These are phyloP conservation scores for Cydia fagiglandana DNA, from an alignment of 1,140 invertebrate species.

Conservation along the genomic window DNA sequence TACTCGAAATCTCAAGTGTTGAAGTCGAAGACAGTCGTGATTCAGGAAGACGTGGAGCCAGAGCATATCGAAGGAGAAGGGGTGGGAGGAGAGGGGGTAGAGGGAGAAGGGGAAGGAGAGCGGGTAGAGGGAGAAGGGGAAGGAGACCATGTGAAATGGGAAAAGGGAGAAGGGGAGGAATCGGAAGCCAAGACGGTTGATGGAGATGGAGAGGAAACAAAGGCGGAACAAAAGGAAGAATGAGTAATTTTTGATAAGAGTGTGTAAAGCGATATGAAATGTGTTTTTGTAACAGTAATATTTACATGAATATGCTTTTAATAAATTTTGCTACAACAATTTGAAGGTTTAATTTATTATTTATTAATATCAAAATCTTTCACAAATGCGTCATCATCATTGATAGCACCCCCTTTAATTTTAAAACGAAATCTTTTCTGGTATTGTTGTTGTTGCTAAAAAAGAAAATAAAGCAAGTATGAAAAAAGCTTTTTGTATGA, in stretches of 20 bases:
- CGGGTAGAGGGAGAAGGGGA: constrained; percentile 35
- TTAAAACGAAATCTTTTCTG: too few relatives aligned
- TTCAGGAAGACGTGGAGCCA: constrained; percentile 43
- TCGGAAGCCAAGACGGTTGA: constrained; percentile 28
- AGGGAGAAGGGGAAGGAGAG: constrained; percentile 35
- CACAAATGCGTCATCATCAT: too few relatives aligned
- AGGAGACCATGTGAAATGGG: constrained; percentile 33
- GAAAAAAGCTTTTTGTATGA: too few relatives aligned
- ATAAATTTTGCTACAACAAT: neutral
- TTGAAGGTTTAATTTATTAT: constrained; percentile 10
- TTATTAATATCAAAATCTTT: too few relatives aligned
- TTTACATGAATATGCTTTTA: neutral
- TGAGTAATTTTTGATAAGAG: neutral
- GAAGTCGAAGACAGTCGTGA: constrained; percentile 40
- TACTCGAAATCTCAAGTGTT: constrained; percentile 45
- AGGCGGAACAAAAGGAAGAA: constrained; percentile 35
- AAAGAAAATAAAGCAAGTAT: too few relatives aligned
- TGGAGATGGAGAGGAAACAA: constrained; percentile 39
- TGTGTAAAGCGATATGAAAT: neutral
- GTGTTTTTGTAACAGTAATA: neutral
- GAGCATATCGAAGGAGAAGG: constrained; percentile 37
- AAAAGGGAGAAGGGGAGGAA: constrained; percentile 34
- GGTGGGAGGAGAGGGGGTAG: constrained; percentile 40
- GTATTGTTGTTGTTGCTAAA: too few relatives aligned
- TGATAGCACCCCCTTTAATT: too few relatives aligned